phyloP scores from a whole-genome alignment of 2,888 invertebrate genomes.

The Aelia acuminata region DNA sequence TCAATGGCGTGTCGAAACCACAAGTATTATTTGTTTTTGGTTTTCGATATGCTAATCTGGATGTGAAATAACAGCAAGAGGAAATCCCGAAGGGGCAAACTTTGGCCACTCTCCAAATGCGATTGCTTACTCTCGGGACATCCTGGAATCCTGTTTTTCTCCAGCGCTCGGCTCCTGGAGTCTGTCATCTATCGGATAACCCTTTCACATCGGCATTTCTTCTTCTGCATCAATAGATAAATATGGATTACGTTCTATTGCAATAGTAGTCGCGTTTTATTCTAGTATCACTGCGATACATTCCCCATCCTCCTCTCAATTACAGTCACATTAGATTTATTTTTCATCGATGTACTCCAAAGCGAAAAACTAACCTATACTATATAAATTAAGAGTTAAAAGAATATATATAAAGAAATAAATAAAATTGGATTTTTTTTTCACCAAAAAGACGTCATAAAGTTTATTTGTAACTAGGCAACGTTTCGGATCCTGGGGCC shows the following conservation, averaged over 20 bases:
- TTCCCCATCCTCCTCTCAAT: no score
- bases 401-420: no score
- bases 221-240: neutral
- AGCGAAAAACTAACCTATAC: no score
- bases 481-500: no score
- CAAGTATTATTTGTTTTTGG: neutral
- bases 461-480: no score
- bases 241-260: neutral
- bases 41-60: neutral
- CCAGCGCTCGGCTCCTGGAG: neutral
- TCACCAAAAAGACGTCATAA: no score
- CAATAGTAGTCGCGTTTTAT: no score
- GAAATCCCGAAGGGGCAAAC: neutral
- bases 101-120: neutral
- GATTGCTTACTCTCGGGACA: neutral
- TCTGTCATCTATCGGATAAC: neutral
- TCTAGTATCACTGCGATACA: no score
- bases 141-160: neutral
- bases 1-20: neutral
- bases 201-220: neutral
- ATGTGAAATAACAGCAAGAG: neutral
- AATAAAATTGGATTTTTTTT: no score
- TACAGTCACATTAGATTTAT: no score
- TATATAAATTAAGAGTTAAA: no score
- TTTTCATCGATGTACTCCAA: no score